These are phyloP conservation scores for Archips xylosteana DNA, from an alignment of 2,888 invertebrate species.

Conservation along the genomic window DNA sequence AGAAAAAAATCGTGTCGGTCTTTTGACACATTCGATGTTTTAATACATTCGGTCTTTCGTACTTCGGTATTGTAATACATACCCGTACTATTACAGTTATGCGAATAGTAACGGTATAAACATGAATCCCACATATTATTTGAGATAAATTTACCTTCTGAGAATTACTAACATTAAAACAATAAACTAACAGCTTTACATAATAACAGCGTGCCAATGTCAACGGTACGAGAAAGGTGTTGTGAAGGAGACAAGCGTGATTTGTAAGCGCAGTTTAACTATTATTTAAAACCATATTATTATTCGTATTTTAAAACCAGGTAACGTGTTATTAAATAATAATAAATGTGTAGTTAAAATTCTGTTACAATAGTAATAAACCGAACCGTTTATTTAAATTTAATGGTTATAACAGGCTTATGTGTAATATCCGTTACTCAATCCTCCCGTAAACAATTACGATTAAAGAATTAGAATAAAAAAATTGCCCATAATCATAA, in stretches of 20 bases:
- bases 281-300: background rate
- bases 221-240: slow-evolving; percentile 20
- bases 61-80: too few species aligned
- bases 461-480: background rate
- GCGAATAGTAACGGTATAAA: background rate
- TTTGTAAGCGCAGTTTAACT: slow-evolving; percentile 11
- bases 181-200: slow-evolving; percentile 11
- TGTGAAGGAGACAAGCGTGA: slow-evolving; percentile 5
- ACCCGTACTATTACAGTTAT: too few species aligned
- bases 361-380: background rate
- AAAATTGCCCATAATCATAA: background rate
- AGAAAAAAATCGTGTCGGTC: too few species aligned
- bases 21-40: too few species aligned
- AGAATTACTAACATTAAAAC: slow-evolving; percentile 11
- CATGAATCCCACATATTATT: background rate
- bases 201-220: slow-evolving; percentile 29
- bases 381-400: background rate
- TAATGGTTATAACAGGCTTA: background rate
- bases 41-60: too few species aligned
- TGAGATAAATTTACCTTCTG: background rate
- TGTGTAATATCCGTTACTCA: background rate
- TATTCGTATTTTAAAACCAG: background rate
- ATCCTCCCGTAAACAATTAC: background rate
- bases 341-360: background rate
- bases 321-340: background rate